A percentile compares a stretch with the other conserved stretches of the same genome.
phyloP scores from a whole-genome alignment of 2,797 vertebrate genomes.

The Peromyscus aztecus region DNA sequence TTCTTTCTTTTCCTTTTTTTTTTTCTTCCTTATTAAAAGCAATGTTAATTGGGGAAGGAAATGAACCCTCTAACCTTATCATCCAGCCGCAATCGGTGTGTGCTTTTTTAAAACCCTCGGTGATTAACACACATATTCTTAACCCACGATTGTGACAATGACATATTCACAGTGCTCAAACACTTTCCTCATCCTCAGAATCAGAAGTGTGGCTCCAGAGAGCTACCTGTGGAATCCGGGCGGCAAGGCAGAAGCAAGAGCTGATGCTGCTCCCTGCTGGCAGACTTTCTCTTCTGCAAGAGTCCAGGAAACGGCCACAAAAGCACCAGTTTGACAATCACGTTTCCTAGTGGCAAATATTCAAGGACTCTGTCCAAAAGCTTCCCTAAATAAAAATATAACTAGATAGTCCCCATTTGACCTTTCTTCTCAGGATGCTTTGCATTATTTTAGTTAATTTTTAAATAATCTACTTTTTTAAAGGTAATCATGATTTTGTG shows the following conservation, averaged over 20 bases:
- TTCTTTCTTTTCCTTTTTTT: background rate
- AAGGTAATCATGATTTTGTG: background rate
- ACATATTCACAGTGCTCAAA: background rate
- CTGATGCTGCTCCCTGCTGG: constrained; percentile 81
- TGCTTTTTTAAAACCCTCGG: constrained; percentile 47
- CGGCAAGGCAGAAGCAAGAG: constrained; percentile 20
- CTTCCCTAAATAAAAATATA: constrained; percentile 48
- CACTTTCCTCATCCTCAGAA: constrained; percentile 40
- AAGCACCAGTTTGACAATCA: background rate
- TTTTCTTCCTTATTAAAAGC: constrained; percentile 17
- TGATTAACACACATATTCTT: background rate
- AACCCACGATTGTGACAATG: background rate
- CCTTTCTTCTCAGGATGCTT: background rate
- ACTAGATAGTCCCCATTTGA: background rate
- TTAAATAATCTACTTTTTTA: background rate
- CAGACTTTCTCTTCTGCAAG: background rate
- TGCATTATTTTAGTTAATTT: constrained; percentile 36
- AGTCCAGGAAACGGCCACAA: background rate
- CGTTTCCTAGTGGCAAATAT: background rate
- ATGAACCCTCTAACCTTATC: background rate
- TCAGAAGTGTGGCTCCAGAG: background rate
- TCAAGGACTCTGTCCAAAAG: background rate
- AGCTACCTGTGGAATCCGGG: background rate
- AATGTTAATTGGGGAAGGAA: background rate
- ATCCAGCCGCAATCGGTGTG: background rate